A percentile compares a stretch with the other conserved stretches of the same genome.
These are phyloP conservation scores for Catharus ustulatus DNA, from an alignment of 2,797 vertebrate species.

Conservation along the genomic window DNA sequence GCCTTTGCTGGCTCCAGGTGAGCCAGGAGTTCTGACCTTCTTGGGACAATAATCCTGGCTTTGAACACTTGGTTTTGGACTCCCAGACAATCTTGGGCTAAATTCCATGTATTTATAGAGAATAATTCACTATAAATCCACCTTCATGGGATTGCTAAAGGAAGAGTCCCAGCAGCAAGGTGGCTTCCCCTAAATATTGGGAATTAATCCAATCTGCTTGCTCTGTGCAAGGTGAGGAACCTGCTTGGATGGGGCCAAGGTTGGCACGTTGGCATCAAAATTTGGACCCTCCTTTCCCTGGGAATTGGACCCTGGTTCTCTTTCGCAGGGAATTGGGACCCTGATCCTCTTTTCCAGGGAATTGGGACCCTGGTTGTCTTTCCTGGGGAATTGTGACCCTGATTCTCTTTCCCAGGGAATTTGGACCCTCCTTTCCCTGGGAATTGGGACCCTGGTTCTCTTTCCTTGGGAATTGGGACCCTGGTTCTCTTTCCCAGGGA, in stretches of 20 bases:
- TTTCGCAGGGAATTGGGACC: too few species aligned
- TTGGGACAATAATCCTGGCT: neutral
- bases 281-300: neutral
- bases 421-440: too few species aligned
- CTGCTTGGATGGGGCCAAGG: neutral
- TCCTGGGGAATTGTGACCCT: too few species aligned
- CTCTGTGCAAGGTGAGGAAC: neutral
- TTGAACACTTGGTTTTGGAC: neutral
- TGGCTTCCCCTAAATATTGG: neutral
- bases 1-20: neutral
- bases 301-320: too few species aligned
- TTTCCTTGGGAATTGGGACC: too few species aligned
- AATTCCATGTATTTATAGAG: neutral
- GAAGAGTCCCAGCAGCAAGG: neutral
- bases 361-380: too few species aligned
- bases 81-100: neutral
- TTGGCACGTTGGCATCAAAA: neutral
- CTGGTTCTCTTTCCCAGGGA: too few species aligned
- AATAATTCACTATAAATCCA: neutral
- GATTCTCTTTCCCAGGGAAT: too few species aligned
- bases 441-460: too few species aligned
- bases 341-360: too few species aligned
- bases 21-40: neutral
- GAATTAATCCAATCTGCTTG: neutral
- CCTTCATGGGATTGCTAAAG: neutral